Evolutionary conservation across 2,113 vertebrate genomes (phyloP), one percentile per base, ranked within the genome.

Genomic region (Macquaria australasica): DNA sequence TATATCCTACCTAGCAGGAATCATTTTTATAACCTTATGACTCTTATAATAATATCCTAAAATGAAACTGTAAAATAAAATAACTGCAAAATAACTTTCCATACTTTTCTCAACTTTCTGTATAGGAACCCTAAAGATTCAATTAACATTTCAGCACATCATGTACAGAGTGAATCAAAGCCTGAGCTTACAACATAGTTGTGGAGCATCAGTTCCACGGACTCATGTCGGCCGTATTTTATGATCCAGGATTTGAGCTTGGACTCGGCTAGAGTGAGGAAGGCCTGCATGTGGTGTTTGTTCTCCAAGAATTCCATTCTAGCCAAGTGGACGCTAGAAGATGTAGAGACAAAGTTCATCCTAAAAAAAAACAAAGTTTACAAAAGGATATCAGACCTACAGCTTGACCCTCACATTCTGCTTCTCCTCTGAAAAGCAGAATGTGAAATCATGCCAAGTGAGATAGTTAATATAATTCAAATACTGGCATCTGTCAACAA

Each of bases 191-290:
- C 98, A 23, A 97, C 92, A 68, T 99, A 99, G 92, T 95, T 97
- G 53, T 97, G 97, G 23, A 99, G 96, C 83, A 99, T 97, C 37
- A 98, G 91, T 92, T 99, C 97, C 87, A 99, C 97, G 0, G 98
- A 97, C 39, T 99, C 98, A 51, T 96, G 95, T 10, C 97, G 96
- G 89, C 98, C 97, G 0, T 99, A 99, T 95, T 99, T 99, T 89
- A 99, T 97, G 94, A 99, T 99, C 98, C 98, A 99, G 0, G 97
- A 98, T 89, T 98, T 99, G 77, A 99, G 97, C 91, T 99, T 99
- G 18, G 97, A 97, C 93, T 99, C 98, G 11, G 98, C 97, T 48
- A 98, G 94, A 60, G 97, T 96, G 89, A 99, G 95, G 82, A 99
- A 98, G 64, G 97, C 98, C 85, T 99, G 97, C 85, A 99, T 96